phyloP scores from a whole-genome alignment of 1,140 invertebrate genomes.

The Drosophila varians region DNA sequence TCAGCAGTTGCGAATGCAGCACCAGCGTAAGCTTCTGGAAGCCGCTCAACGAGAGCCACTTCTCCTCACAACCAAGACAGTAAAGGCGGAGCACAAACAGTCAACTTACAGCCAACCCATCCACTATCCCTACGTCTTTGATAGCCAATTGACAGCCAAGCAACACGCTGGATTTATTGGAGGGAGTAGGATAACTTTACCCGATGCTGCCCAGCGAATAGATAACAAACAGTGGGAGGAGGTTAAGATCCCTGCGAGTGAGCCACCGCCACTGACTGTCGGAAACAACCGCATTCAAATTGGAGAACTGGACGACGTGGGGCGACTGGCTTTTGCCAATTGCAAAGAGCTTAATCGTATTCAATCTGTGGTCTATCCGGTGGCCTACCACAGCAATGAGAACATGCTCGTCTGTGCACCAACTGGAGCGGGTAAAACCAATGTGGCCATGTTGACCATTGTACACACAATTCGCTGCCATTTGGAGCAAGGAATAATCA shows the following conservation, averaged over 20 bases:
- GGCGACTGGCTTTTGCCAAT: constrained; percentile 93
- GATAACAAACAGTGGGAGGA: constrained; percentile 92
- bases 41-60: constrained; percentile 82
- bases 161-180: constrained; percentile 90
- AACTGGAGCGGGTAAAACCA: constrained; percentile 99
- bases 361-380: constrained; percentile 97
- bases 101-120: constrained; percentile 63
- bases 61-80: constrained; percentile 74
- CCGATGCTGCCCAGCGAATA: constrained; percentile 89
- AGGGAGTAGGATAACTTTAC: constrained; percentile 91
- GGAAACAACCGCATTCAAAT: constrained; percentile 89
- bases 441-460: constrained; percentile 97
- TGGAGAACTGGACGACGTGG: constrained; percentile 91
- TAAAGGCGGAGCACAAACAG: constrained; percentile 41
- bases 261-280: constrained; percentile 87
- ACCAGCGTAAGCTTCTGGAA: constrained; percentile 83
- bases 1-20: constrained; percentile 83
- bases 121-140: constrained; percentile 93
- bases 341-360: constrained; percentile 96
- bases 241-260: constrained; percentile 92
- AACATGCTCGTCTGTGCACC: constrained; percentile 98
- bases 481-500: constrained; percentile 90
- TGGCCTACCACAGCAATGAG: constrained; percentile 98
- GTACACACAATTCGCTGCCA: constrained; percentile 95
- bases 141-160: constrained; percentile 89